Conservation (phyloP, 2,797 vertebrate genomes). For the Champsocephalus esox region DNA sequence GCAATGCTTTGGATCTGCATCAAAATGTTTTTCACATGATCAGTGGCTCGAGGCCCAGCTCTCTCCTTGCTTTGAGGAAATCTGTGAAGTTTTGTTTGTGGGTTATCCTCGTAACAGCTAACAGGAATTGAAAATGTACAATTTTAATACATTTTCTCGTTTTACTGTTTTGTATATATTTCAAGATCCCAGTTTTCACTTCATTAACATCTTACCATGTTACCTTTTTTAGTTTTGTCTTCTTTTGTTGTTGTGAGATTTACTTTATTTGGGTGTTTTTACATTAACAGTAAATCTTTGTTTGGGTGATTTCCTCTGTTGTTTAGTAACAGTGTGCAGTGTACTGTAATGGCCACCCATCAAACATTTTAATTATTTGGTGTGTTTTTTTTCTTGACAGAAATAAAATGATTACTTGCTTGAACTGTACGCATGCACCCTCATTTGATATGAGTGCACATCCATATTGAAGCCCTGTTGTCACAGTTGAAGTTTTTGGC, state of each 20-base stretch:
- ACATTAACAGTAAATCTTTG: constrained; percentile 50
- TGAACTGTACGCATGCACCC: neutral
- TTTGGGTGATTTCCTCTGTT: constrained; percentile 28
- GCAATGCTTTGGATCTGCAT: neutral
- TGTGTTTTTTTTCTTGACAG: neutral
- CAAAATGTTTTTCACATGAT: neutral
- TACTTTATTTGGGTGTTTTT: constrained; percentile 28
- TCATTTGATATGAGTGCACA: neutral
- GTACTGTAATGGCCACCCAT: neutral
- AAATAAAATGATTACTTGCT: constrained; percentile 30
- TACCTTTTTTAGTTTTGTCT: neutral
- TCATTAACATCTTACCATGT: constrained; percentile 13
- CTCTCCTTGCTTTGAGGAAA: neutral
- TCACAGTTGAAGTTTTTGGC: neutral
- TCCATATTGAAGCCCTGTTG: neutral
- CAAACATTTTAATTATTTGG: constrained; percentile 5
- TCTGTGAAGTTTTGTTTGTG: neutral
- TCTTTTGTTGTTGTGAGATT: constrained; percentile 14
- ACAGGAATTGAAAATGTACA: neutral
- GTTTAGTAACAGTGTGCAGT: constrained; percentile 7
- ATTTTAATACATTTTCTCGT: constrained; percentile 14
- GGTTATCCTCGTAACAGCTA: neutral
- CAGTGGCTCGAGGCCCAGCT: neutral
- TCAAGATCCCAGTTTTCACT: constrained; percentile 26
- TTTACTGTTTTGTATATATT: constrained; percentile 39